Evolutionary conservation across 2,113 vertebrate species (phyloP), one percentile per base, ranked within the genome.

Genomic region (Himantopus leucocephalus): DNA sequence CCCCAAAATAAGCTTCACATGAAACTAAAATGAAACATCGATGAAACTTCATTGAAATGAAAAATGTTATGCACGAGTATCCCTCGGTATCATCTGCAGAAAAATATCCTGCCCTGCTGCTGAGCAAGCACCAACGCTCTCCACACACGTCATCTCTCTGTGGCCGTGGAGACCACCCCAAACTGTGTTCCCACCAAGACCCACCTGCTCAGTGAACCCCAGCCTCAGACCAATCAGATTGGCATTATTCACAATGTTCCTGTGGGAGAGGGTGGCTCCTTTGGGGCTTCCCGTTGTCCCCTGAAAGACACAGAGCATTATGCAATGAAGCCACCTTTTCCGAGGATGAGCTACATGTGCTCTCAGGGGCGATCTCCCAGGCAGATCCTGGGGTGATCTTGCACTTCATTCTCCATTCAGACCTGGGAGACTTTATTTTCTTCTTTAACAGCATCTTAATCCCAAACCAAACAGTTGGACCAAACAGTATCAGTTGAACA

Each of bases 261-360:
- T 97, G 90, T 99, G 99, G 18, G 99, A 98, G 27, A 99, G 98
- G 2, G 98, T 98, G 87, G 99, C 99, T 60, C 99, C 99, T 97
- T 99, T 99, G 47, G 99, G 99, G 39, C 37, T 96, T 27, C 99
- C 99, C 0, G 99, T 99, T 3, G 99, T 99, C 19, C 99, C 99
- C 99, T 99, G 64, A 47, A 43, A 98, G 79, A 98, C 74, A 96
- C 24, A 96, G 72, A 59, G 34, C 43, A 23, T 35, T 30, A 20
- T 1, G 37, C 63, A 34, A 8, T 12, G 64, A 26, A 10, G 43
- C 3, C 50, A n/a, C 22, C 20, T 37, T 34, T 74, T 6, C 63
- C 5, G 4, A 48, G 59, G 39, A 18, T 4, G 59, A 75, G 37
- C 24, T 43, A 29, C 0, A 0, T 5, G 32, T n/a, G 37, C 30